Evolutionary conservation across 2,113 vertebrate genomes (phyloP).

Genomic region (Ptilonorhynchus violaceus): DNA sequence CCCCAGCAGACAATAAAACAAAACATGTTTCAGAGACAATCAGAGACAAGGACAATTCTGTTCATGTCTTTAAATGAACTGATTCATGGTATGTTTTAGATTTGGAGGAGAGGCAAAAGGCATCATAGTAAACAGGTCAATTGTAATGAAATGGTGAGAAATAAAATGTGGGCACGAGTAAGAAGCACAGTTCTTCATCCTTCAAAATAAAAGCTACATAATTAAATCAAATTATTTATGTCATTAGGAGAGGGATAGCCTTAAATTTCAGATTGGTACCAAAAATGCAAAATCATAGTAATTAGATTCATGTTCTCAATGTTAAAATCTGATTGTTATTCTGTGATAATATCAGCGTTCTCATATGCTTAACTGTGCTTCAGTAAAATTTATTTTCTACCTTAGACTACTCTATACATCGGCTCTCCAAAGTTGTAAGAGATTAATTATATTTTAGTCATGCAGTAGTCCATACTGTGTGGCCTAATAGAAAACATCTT

Average conservation of each 20-base stretch:
- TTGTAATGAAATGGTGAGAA: background rate
- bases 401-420: background rate
- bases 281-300: conserved; percentile 20
- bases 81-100: background rate
- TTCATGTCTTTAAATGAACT: background rate
- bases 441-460: conserved; percentile 42
- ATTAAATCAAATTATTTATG: background rate
- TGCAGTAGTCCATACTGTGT: background rate
- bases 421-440: background rate
- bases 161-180: background rate
- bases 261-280: conserved; percentile 5
- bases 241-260: background rate
- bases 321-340: conserved; percentile 46
- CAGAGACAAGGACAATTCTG: background rate
- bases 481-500: conserved; percentile 26
- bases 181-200: background rate
- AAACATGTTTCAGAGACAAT: background rate
- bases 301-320: conserved; percentile 41
- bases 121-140: background rate
- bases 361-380: conserved; percentile 19
- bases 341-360: conserved; percentile 23
- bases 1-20: background rate
- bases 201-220: background rate
- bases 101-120: background rate
- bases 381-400: conserved; percentile 47